These are phyloP conservation scores for Australoheros facetus DNA, from an alignment of 2,797 vertebrate genomes.

Conservation along the genomic window DNA sequence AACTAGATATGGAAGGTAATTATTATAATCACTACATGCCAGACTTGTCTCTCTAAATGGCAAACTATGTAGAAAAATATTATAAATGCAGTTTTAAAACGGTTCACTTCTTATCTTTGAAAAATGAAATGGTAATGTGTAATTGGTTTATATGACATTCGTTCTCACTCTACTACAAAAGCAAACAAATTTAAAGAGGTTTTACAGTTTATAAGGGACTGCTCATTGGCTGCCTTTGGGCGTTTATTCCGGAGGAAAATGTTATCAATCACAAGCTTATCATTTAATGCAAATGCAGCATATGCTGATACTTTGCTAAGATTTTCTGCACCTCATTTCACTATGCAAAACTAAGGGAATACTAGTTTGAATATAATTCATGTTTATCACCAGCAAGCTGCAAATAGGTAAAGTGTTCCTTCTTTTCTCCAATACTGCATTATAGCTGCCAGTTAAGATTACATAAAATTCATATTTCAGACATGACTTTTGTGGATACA, in stretches of 20 bases:
- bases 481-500: neutral
- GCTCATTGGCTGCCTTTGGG: neutral
- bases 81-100: neutral
- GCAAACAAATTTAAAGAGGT: neutral
- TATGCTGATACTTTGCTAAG: neutral
- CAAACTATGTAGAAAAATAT: neutral
- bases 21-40: neutral
- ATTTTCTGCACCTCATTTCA: constrained; percentile 4
- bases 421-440: too few relatives aligned
- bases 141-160: neutral
- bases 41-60: neutral
- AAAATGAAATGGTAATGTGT: neutral
- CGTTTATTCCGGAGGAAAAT: constrained; percentile 1
- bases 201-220: neutral
- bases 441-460: neutral
- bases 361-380: neutral
- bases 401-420: too few relatives aligned
- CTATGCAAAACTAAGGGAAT: constrained; percentile 10
- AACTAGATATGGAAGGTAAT: constrained; percentile 6
- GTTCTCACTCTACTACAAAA: neutral
- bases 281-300: constrained; percentile 5
- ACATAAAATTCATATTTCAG: neutral
- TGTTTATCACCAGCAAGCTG: neutral
- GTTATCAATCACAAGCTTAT: neutral
- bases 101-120: neutral